Evolutionary conservation across 35 echinoderm and acorn worm genomes (phyloP), one percentile per base, ranked within the genome.

Genomic region (Acanthaster planci): DNA sequence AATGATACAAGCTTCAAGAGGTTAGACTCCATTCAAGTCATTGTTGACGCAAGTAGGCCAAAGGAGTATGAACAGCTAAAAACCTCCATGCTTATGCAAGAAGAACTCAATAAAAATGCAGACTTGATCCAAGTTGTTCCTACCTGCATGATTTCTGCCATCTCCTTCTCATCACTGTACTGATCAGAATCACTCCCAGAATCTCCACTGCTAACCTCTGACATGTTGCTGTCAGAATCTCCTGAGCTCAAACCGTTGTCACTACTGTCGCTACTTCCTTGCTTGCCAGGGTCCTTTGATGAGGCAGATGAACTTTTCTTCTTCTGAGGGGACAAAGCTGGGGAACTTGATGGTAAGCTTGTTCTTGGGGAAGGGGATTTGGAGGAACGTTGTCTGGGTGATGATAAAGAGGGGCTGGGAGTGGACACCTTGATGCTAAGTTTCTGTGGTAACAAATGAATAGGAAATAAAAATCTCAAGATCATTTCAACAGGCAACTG

Each of bases 131-230:
- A 47, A 15, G 19, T 21, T 78, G 76, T 38, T 10, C 34, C 18
- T 37, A 78, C 76, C 34, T 37, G 18, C 76, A 78, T 78, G 76
- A 60, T 60, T 80, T 77, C 76, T 17, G 77, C 86, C 51, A 88
- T 59, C 76, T 88, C 86, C 44, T 89, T 83, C 30, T 89, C 87
- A 52, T 89, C 87, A 19, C 79, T 83, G 0, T 85, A 57, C 9
- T 57, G 58, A 26, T 89, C 87, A 2, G 79, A 83, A 36, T 89
- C 87, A 7, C 79, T 83, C 37, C 47, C 77, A 8, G 87, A 89
- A 31, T 79, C 87, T 1, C 80, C 77, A 35, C 80, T 84, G 60
- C 87, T 89, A 26, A 83, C 87, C 7, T 89, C 87, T 7, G 80
- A 84, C 40, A 83, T 40, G 59, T 81, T 89, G 2, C 80, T 77